Conservation (phyloP, 2,113 vertebrate species). For the Casuarius casuarius region DNA sequence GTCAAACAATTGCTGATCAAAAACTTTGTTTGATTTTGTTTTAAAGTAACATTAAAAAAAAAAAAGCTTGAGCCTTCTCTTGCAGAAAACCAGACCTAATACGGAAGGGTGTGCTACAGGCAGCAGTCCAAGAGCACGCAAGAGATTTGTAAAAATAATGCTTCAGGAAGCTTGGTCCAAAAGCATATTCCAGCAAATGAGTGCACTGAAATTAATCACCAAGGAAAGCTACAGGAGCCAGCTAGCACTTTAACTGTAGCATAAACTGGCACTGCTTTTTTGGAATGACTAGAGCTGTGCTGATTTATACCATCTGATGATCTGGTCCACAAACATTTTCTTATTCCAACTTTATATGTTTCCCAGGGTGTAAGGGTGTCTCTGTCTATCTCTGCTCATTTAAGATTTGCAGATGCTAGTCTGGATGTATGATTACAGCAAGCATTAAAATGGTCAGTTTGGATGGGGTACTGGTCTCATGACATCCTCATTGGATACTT, state of each 20-base stretch:
- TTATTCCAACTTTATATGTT: constrained; percentile 51
- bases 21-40: not conserved
- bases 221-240: constrained; percentile 55
- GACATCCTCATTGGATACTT: constrained; percentile 1
- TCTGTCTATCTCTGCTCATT: constrained; percentile 48
- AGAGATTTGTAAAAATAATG: constrained; percentile 62
- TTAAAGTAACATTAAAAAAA: not conserved
- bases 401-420: constrained; percentile 64
- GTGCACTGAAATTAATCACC: constrained; percentile 59
- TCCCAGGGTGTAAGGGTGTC: constrained; percentile 45
- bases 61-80: not conserved
- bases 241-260: constrained; percentile 18
- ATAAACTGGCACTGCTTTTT: constrained; percentile 56
- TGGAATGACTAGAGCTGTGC: constrained; percentile 16
- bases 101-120: constrained; percentile 49
- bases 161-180: constrained; percentile 39
- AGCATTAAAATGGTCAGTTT: constrained; percentile 45
- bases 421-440: constrained; percentile 31
- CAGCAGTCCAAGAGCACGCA: constrained; percentile 18
- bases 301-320: constrained; percentile 65
- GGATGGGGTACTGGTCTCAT: constrained; percentile 29
- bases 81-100: constrained; percentile 40
- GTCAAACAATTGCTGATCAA: not conserved
- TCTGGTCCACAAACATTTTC: constrained; percentile 38
- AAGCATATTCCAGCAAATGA: constrained; percentile 55